A percentile compares a stretch with the other conserved stretches of the same genome.
phyloP scores from a whole-genome alignment of 2,797 vertebrate genomes.

The Crocodylus rhombifer region DNA sequence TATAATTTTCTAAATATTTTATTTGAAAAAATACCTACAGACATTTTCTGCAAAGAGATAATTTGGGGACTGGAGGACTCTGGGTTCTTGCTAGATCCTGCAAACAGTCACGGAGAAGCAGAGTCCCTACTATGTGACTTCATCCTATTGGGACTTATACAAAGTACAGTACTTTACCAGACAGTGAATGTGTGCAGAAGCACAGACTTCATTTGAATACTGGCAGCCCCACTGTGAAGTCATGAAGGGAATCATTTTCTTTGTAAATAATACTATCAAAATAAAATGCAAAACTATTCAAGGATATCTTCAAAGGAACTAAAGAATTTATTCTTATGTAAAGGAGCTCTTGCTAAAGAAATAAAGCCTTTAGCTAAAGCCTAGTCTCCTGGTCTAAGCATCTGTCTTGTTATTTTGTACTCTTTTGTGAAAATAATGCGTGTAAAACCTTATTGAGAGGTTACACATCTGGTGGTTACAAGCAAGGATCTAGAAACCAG shows the following conservation, averaged over 20 bases:
- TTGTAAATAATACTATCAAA: conserved; percentile 10
- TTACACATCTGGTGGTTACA: too few relatives aligned
- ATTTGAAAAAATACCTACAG: background rate
- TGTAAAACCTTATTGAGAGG: background rate
- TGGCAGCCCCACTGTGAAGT: background rate
- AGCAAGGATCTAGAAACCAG: background rate
- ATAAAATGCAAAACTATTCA: background rate
- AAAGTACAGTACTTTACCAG: background rate
- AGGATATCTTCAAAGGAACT: background rate
- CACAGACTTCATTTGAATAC: background rate
- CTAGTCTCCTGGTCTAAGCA: too few relatives aligned
- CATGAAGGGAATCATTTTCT: background rate
- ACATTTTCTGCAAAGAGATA: background rate
- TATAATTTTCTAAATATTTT: background rate
- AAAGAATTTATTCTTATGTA: background rate
- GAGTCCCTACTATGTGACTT: accelerated
- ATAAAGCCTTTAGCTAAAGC: too few relatives aligned
- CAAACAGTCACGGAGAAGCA: background rate
- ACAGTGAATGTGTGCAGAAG: background rate
- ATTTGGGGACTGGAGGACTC: background rate
- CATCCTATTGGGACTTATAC: background rate
- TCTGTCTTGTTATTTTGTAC: background rate
- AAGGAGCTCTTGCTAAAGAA: background rate
- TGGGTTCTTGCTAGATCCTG: background rate
- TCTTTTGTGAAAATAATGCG: background rate